A percentile compares a stretch with the other conserved stretches of the same genome.
These are phyloP conservation scores for Athripsodes cinereus DNA, from an alignment of 2,888 invertebrate species.

Conservation along the genomic window DNA sequence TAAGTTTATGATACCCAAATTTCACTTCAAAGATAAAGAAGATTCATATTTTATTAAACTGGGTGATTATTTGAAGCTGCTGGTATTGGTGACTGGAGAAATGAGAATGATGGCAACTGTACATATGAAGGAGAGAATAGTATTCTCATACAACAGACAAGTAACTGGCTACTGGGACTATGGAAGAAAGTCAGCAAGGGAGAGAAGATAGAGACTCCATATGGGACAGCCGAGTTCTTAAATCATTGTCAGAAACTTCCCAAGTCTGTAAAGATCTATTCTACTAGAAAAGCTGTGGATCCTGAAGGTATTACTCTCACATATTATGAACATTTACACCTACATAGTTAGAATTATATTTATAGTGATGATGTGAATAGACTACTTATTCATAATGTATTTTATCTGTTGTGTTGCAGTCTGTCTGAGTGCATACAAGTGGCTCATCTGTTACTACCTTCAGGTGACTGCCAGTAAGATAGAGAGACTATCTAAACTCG, in stretches of 20 bases:
- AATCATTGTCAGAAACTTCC: slow-evolving; percentile 40
- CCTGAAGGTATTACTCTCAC: slow-evolving; percentile 43
- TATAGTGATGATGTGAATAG: too few species aligned
- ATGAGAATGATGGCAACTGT: slow-evolving; percentile 80
- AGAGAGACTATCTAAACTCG: slow-evolving; percentile 44
- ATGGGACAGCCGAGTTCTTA: slow-evolving; percentile 62
- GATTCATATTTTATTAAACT: too few species aligned
- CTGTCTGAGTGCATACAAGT: slow-evolving; percentile 64
- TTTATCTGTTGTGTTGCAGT: slow-evolving; percentile 40
- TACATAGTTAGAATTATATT: too few species aligned
- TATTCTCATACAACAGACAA: slow-evolving; percentile 79
- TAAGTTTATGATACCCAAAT: too few species aligned
- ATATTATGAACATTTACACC: too few species aligned
- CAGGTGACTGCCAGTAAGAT: slow-evolving; percentile 61
- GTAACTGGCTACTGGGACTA: slow-evolving; percentile 72
- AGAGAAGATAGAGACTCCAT: slow-evolving; percentile 50
- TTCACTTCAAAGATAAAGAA: too few species aligned
- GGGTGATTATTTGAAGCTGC: slow-evolving; percentile 52
- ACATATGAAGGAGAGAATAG: slow-evolving; percentile 92
- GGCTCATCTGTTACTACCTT: slow-evolving; percentile 75
- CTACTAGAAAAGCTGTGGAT: slow-evolving; percentile 44
- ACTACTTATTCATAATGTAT: too few species aligned
- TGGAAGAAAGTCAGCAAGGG: slow-evolving; percentile 46
- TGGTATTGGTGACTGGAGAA: slow-evolving; percentile 66
- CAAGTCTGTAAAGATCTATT: slow-evolving; percentile 33